Percentiles rank a stretch among this genome's conserved stretches.
These are phyloP conservation scores for Ceratothoa steindachneri DNA, from an alignment of 2,888 invertebrate genomes.

Conservation along the genomic window DNA sequence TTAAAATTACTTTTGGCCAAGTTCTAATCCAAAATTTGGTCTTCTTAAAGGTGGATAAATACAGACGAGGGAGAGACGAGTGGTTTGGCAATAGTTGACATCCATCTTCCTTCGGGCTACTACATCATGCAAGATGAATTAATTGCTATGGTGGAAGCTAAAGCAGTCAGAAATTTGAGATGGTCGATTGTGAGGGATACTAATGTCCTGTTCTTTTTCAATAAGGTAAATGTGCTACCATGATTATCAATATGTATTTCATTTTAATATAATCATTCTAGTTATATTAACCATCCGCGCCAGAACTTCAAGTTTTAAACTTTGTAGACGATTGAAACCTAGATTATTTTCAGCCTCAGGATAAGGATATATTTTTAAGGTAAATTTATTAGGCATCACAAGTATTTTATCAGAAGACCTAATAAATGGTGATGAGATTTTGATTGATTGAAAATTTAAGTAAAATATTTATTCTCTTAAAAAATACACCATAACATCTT, in stretches of 20 bases:
- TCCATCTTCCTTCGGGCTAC: conserved; percentile 56
- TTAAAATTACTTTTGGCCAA: too few species aligned
- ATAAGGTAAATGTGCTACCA: conserved; percentile 39
- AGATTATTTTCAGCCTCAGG: not conserved
- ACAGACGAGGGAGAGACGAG: conserved; percentile 51
- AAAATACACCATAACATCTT: too few species aligned
- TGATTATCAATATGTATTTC: not conserved
- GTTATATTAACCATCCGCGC: too few species aligned
- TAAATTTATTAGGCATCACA: too few species aligned
- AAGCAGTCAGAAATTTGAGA: conserved; percentile 31
- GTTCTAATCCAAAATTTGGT: too few species aligned
- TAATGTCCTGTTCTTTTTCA: conserved; percentile 41
- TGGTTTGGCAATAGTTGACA: conserved; percentile 55
- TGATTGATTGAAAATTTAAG: too few species aligned
- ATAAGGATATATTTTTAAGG: too few species aligned
- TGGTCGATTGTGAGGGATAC: conserved; percentile 38
- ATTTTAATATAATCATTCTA: too few species aligned
- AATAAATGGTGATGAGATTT: too few species aligned
- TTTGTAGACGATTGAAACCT: not conserved
- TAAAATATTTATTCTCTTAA: too few species aligned
- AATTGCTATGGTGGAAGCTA: conserved; percentile 34
- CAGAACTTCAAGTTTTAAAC: too few species aligned
- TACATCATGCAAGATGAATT: conserved; percentile 54
- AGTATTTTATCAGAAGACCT: too few species aligned
- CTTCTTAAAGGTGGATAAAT: conserved; percentile 55